A percentile compares a stretch with the other conserved stretches of the same genome.
Conservation (phyloP, 2,888 invertebrate genomes). For the Xylophagus ater region DNA sequence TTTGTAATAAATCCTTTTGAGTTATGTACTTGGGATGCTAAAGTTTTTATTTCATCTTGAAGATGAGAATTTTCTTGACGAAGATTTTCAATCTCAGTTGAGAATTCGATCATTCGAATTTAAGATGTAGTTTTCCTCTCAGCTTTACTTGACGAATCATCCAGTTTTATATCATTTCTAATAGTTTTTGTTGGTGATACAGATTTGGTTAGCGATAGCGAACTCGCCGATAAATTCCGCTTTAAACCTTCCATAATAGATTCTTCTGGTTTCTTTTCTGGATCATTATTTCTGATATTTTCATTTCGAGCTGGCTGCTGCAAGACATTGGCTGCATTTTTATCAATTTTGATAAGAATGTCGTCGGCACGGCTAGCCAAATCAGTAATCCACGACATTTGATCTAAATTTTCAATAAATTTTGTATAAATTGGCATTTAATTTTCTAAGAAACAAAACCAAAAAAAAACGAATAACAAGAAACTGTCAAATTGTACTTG, state of each 20-base stretch:
- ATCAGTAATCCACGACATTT: conserved; percentile 64
- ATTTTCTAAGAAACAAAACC: neutral
- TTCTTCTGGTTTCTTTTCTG: conserved; percentile 6
- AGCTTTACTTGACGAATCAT: conserved; percentile 3
- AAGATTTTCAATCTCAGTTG: conserved; percentile 50
- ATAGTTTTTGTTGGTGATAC: conserved; percentile 23
- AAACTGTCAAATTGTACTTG: no score
- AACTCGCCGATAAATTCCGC: conserved; percentile 24
- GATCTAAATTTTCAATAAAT: no score
- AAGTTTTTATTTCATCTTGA: conserved; percentile 24
- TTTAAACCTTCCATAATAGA: conserved; percentile 16
- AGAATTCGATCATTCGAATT: conserved; percentile 29
- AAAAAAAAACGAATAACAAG: neutral
- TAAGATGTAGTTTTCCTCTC: no score
- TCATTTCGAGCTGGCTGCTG: conserved; percentile 36
- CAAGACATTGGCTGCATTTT: conserved; percentile 58
- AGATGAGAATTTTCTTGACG: conserved; percentile 32
- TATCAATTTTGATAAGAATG: conserved; percentile 61
- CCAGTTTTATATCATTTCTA: conserved; percentile 9
- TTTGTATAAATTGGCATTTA: neutral
- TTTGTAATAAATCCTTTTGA: conserved; percentile 13
- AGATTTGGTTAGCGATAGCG: conserved; percentile 25
- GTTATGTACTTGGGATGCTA: conserved; percentile 22
- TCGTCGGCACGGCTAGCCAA: conserved; percentile 64
- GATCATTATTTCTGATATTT: conserved; percentile 18